phyloP scores from a whole-genome alignment of 2,113 vertebrate genomes.

The Grantiella picta region DNA sequence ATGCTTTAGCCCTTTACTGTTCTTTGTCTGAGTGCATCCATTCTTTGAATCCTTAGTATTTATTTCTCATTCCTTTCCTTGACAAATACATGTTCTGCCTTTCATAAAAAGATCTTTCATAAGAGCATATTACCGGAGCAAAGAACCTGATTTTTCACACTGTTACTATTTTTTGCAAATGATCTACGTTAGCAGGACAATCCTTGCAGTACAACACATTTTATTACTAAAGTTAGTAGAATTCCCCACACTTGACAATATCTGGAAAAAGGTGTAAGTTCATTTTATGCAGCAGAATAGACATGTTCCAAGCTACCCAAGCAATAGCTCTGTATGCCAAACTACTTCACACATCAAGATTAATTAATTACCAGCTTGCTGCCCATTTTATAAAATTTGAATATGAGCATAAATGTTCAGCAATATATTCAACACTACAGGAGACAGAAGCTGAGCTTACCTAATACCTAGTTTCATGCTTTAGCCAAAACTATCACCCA shows the following conservation, averaged over 20 bases:
- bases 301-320: not conserved
- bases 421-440: not conserved
- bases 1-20: not conserved
- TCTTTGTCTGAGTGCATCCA: not conserved
- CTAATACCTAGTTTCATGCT: not conserved
- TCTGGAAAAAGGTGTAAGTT: not conserved
- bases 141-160: not conserved
- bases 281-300: not conserved
- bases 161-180: not conserved
- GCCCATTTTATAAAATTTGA: not conserved
- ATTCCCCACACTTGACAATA: not conserved
- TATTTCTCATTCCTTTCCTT: not conserved
- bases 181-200: not conserved
- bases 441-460: not conserved
- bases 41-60: not conserved
- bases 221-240: not conserved
- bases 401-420: not conserved
- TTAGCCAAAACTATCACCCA: not conserved
- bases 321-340: not conserved
- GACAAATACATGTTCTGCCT: not conserved
- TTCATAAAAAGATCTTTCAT: not conserved
- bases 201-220: not conserved
- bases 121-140: not conserved
- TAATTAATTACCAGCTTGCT: not conserved
- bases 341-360: fast-evolving